Percentiles rank a stretch among this genome's conserved stretches.
Evolutionary conservation across 2,797 vertebrate genomes (phyloP).

Genomic region (Paramormyrops hopkinsi): DNA sequence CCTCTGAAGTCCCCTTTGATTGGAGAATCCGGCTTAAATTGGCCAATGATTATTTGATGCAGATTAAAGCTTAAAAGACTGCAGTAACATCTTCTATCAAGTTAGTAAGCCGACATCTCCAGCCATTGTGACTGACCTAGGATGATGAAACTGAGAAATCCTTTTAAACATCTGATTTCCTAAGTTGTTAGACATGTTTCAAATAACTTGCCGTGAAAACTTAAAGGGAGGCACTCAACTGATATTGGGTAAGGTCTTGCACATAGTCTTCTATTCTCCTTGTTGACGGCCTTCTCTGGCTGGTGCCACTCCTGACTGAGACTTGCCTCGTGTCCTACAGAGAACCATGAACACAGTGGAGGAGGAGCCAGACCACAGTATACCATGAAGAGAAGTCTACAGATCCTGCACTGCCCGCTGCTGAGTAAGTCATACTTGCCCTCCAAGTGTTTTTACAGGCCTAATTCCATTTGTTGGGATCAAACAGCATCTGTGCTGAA

Average conservation of each 20-base stretch:
- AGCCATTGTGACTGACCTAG: background rate
- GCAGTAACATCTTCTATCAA: background rate
- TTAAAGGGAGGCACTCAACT: background rate
- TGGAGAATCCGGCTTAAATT: background rate
- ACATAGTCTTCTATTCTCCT: background rate
- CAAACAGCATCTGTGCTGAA: background rate
- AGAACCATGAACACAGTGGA: slow-evolving; percentile 98
- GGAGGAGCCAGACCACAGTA: slow-evolving; percentile 92
- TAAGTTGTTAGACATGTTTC: background rate
- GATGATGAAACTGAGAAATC: background rate
- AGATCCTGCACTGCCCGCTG: slow-evolving; percentile 95
- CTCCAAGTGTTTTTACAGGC: background rate
- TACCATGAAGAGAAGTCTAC: slow-evolving; percentile 99
- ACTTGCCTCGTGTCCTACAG: slow-evolving; percentile 52
- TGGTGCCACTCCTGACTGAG: background rate
- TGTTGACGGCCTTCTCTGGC: background rate
- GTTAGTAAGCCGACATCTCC: background rate
- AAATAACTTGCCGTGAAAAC: background rate
- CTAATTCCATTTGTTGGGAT: background rate
- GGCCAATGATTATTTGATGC: background rate
- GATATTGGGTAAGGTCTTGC: background rate
- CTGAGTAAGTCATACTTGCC: slow-evolving; percentile 76
- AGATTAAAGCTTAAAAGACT: background rate
- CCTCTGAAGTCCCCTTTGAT: background rate
- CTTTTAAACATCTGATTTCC: background rate